These are phyloP conservation scores for Salpingus planirostris DNA, from an alignment of 2,888 invertebrate genomes.

Conservation along the genomic window DNA sequence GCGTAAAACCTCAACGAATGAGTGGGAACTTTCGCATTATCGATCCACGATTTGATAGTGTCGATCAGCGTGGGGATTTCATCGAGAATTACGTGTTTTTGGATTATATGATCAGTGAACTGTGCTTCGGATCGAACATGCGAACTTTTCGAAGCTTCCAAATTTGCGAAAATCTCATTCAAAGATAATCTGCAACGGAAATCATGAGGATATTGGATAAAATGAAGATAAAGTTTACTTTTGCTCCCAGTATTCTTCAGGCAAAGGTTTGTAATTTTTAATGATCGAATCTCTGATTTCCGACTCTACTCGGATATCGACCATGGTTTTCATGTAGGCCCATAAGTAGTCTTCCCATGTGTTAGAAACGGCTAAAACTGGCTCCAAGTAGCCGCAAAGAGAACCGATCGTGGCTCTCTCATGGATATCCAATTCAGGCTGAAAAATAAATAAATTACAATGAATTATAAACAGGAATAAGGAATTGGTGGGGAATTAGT, in stretches of 20 bases:
- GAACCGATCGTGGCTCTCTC: conserved; percentile 65
- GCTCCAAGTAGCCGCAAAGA: conserved; percentile 74
- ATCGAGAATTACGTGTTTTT: conserved; percentile 78
- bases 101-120: conserved; percentile 65
- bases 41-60: conserved; percentile 58
- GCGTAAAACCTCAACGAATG: conserved; percentile 72
- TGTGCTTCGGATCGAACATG: conserved; percentile 50
- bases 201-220: too few relatives aligned
- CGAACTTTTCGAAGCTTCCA: conserved; percentile 53
- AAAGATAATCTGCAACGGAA: conserved; percentile 55
- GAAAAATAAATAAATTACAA: too few relatives aligned
- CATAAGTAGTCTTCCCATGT: conserved; percentile 88
- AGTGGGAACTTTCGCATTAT: conserved; percentile 41
- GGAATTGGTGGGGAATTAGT: too few relatives aligned
- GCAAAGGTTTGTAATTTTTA: conserved; percentile 48
- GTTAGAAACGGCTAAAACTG: conserved; percentile 66
- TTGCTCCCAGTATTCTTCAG: conserved; percentile 60
- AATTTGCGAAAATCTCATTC: conserved; percentile 58
- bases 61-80: conserved; percentile 66
- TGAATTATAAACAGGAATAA: too few relatives aligned
- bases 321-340: conserved; percentile 74
- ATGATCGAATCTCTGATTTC: conserved; percentile 54
- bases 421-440: conserved; percentile 49
- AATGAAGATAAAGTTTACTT: conserved; percentile 32
- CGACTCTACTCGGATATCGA: conserved; percentile 78